Conservation (phyloP, 1,140 invertebrate species). For the Pseudoatta argentina region DNA sequence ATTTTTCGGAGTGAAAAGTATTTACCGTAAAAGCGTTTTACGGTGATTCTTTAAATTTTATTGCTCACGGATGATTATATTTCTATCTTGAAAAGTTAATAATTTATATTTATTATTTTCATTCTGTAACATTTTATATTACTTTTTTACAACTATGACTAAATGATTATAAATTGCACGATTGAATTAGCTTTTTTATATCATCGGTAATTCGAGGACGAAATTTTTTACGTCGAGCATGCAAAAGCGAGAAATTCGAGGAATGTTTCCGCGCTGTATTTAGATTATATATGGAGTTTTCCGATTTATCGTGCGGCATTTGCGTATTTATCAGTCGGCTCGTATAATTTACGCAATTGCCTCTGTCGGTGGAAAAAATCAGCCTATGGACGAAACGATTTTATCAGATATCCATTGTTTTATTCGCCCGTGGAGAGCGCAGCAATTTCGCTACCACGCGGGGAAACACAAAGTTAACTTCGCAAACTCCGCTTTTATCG, state of each 20-base stretch:
- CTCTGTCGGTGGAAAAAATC: slow-evolving; percentile 14
- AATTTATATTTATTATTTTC: not conserved
- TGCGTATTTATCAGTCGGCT: slow-evolving; percentile 43
- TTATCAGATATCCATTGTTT: slow-evolving; percentile 61
- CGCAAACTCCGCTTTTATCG: slow-evolving; percentile 54
- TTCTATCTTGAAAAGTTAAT: not conserved
- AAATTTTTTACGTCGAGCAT: not conserved
- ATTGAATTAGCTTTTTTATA: not conserved
- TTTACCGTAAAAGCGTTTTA: slow-evolving; percentile 3
- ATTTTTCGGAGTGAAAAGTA: not conserved
- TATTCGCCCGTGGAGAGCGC: slow-evolving; percentile 25
- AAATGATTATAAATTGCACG: not conserved
- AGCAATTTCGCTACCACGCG: slow-evolving; percentile 41
- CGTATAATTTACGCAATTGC: slow-evolving; percentile 57
- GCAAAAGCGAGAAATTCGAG: slow-evolving; percentile 28
- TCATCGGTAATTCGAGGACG: not conserved
- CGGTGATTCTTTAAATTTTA: not conserved
- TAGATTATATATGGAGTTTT: slow-evolving; percentile 35
- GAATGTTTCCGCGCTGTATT: slow-evolving; percentile 7
- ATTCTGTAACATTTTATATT: not conserved
- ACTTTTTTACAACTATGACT: not conserved
- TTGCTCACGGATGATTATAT: not conserved
- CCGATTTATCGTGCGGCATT: slow-evolving; percentile 54
- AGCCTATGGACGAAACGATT: slow-evolving; percentile 42
- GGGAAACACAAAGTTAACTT: slow-evolving; percentile 54